A percentile compares a stretch with the other conserved stretches of the same genome.
Conservation (phyloP, 2,888 invertebrate genomes). For the Calameuta idolon region DNA sequence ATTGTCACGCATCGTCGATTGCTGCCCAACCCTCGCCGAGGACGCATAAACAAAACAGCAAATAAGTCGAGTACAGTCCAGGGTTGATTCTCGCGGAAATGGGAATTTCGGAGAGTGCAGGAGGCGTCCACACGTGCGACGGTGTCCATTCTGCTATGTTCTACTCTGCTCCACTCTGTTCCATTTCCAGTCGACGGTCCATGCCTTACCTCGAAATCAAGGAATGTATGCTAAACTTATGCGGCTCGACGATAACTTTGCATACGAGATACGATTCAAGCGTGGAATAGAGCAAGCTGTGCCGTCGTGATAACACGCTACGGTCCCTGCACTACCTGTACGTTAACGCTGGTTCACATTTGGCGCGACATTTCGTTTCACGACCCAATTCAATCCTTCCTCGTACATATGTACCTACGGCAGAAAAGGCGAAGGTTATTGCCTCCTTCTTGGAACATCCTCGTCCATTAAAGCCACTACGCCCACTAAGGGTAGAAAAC, state of each 20-base stretch:
- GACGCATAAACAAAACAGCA: constrained; percentile 48
- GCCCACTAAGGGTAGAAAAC: neutral
- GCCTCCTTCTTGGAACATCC: neutral
- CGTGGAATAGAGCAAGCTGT: constrained; percentile 52
- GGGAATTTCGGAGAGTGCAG: neutral
- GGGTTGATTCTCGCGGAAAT: neutral
- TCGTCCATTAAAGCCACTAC: neutral
- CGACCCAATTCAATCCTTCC: neutral
- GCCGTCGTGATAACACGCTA: constrained; percentile 26
- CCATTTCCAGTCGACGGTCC: constrained; percentile 15
- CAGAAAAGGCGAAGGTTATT: neutral
- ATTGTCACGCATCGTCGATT: constrained; percentile 45
- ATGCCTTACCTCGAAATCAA: constrained; percentile 47
- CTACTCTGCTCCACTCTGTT: neutral
- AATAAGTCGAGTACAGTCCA: constrained; percentile 31
- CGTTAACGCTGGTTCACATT: neutral
- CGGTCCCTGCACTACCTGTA: neutral
- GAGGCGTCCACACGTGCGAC: neutral
- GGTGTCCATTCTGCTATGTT: neutral
- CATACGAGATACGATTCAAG: constrained; percentile 49
- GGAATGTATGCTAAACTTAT: constrained; percentile 57
- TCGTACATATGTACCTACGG: neutral
- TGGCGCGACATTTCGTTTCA: neutral
- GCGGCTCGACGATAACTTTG: constrained; percentile 47
- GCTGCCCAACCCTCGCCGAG: constrained; percentile 32